Percentiles rank a stretch among this genome's conserved stretches.
These are phyloP conservation scores for Acrobasis repandana DNA, from an alignment of 2,888 invertebrate species.

Conservation along the genomic window DNA sequence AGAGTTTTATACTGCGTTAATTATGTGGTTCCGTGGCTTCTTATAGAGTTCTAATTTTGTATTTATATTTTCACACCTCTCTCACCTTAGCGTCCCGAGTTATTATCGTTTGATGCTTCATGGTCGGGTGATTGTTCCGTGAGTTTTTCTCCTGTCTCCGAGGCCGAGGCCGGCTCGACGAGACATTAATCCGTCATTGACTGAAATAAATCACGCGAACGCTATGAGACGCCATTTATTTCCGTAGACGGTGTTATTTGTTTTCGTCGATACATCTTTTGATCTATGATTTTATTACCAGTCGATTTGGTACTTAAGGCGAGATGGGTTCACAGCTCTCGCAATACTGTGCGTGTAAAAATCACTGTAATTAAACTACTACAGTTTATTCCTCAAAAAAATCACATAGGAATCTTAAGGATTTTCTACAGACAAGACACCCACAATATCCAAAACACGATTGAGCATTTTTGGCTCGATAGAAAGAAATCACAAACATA, in stretches of 20 bases:
- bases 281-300: background rate
- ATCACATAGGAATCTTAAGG: too few relatives aligned
- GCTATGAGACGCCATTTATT: constrained; percentile 3
- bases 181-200: constrained; percentile 12
- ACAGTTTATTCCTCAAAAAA: too few relatives aligned
- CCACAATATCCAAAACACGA: too few relatives aligned
- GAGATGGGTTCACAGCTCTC: too few relatives aligned
- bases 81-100: background rate
- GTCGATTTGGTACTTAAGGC: background rate
- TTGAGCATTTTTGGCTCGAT: too few relatives aligned
- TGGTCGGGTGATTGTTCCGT: background rate
- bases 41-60: background rate
- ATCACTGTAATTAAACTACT: too few relatives aligned
- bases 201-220: constrained; percentile 9
- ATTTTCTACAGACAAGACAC: too few relatives aligned
- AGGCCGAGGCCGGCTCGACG: constrained; percentile 4
- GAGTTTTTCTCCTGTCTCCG: background rate
- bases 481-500: too few relatives aligned
- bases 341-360: too few relatives aligned
- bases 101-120: background rate
- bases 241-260: constrained; percentile 9
- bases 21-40: background rate
- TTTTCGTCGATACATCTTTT: background rate
- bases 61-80: background rate
- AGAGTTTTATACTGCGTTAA: background rate